A percentile compares a stretch with the other conserved stretches of the same genome.
These are phyloP conservation scores for Norana najaformis DNA, from an alignment of 2,888 invertebrate genomes.

Conservation along the genomic window DNA sequence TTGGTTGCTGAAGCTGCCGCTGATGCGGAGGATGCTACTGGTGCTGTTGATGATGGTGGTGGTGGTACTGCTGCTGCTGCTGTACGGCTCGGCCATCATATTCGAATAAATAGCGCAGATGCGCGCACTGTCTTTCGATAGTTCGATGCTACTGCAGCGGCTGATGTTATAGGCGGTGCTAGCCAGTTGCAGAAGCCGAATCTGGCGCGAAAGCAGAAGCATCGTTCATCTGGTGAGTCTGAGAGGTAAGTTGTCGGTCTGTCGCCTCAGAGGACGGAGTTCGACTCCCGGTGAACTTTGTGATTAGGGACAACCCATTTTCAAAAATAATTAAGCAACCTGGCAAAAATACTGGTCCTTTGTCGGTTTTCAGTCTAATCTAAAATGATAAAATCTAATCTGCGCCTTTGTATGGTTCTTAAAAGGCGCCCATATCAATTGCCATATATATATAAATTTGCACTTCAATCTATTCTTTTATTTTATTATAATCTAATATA, in stretches of 20 bases:
- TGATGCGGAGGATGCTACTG: neutral
- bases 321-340: too few species aligned
- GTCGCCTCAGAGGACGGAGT: neutral
- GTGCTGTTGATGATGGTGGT: neutral
- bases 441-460: too few species aligned
- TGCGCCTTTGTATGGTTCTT: too few species aligned
- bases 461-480: too few species aligned
- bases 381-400: neutral
- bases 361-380: neutral
- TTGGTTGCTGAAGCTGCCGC: neutral
- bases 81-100: neutral
- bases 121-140: neutral
- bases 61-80: neutral
- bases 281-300: too few species aligned
- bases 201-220: neutral
- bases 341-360: too few species aligned
- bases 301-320: too few species aligned
- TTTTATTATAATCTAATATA: too few species aligned
- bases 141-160: neutral
- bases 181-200: neutral
- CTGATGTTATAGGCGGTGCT: neutral
- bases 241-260: neutral
- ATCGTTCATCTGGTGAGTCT: neutral
- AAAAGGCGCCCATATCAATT: too few species aligned
- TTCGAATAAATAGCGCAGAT: neutral